phyloP scores from a whole-genome alignment of 2,888 invertebrate genomes.

The Amiota mariae region DNA sequence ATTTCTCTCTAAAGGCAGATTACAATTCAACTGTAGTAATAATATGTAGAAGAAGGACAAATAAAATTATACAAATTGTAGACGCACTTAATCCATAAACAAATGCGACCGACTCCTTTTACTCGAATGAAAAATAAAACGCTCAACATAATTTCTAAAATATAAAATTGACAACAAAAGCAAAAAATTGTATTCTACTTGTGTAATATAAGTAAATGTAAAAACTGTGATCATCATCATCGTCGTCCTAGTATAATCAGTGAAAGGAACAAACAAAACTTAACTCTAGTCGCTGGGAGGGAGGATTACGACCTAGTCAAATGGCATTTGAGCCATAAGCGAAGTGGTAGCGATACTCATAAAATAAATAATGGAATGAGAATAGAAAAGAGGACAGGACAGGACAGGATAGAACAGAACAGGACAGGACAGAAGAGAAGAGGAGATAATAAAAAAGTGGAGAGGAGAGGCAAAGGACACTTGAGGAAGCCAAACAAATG shows the following conservation, averaged over 20 bases:
- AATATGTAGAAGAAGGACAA: too few species aligned
- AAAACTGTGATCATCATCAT: conserved; percentile 7
- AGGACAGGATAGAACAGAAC: background rate
- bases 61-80: background rate
- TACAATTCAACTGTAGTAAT: too few species aligned
- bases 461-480: too few species aligned
- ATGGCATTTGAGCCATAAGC: conserved; percentile 44
- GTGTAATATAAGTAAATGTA: conserved; percentile 3
- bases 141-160: conserved; percentile 11
- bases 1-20: too few species aligned
- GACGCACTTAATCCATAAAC: background rate
- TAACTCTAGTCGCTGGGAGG: conserved; percentile 23
- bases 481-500: background rate
- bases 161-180: background rate
- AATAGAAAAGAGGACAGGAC: conserved; percentile 48
- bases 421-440: too few species aligned
- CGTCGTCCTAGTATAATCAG: background rate
- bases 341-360: conserved; percentile 28
- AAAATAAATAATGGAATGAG: conserved; percentile 64
- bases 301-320: conserved; percentile 64
- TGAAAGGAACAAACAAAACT: background rate
- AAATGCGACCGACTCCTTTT: conserved; percentile 16
- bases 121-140: conserved; percentile 2
- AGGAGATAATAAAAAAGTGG: too few species aligned
- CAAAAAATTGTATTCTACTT: background rate